A percentile compares a stretch with the other conserved stretches of the same genome.
Conservation (phyloP, 2,888 invertebrate genomes). For the Agrochola litura region DNA sequence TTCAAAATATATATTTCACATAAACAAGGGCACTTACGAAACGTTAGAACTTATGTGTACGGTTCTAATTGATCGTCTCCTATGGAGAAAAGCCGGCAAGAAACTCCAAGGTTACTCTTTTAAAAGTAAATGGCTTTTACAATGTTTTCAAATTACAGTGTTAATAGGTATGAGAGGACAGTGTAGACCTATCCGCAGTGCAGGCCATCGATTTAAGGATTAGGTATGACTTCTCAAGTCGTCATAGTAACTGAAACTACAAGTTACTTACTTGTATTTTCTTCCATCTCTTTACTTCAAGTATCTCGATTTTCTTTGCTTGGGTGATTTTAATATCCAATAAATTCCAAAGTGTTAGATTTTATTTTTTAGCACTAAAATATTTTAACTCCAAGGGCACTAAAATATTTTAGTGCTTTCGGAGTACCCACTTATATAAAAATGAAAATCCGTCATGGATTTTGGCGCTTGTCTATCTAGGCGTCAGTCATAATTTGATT, state of each 20-base stretch:
- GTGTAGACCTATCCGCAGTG: no score
- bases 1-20: no score
- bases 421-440: conserved; percentile 37
- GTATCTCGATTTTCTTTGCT: conserved; percentile 11
- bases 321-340: conserved; percentile 30
- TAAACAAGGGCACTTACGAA: no score
- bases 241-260: not conserved
- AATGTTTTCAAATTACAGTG: no score
- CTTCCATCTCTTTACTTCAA: not conserved
- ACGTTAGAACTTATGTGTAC: no score
- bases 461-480: conserved; percentile 9
- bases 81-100: no score
- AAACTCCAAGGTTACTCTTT: no score
- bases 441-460: conserved; percentile 22
- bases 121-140: no score
- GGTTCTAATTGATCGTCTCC: no score
- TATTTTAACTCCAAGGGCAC: conserved; percentile 21
- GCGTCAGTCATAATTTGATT: conserved; percentile 1
- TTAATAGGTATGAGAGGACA: no score
- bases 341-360: conserved; percentile 48
- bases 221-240: no score
- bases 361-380: conserved; percentile 42
- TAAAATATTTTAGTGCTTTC: conserved; percentile 33
- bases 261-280: not conserved
- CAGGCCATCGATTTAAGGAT: no score